These are phyloP conservation scores for Drosophila saltans DNA, from an alignment of 1,140 invertebrate genomes.

Conservation along the genomic window DNA sequence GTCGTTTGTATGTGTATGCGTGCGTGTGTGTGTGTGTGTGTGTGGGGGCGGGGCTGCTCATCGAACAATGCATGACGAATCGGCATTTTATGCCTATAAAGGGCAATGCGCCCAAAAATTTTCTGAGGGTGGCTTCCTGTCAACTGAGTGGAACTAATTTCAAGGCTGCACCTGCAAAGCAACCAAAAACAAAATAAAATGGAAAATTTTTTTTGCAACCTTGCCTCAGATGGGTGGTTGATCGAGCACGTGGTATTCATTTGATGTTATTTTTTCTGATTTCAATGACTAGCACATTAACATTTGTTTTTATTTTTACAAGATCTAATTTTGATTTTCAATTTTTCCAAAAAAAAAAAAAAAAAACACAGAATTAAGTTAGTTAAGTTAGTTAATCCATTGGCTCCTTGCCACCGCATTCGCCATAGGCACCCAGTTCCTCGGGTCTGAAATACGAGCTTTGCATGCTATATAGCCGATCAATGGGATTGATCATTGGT, in stretches of 20 bases:
- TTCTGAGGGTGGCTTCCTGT: constrained; percentile 64
- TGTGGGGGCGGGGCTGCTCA: constrained; percentile 28
- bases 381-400: constrained; percentile 40
- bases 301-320: constrained; percentile 75
- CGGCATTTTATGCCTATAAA: constrained; percentile 78
- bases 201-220: constrained; percentile 33
- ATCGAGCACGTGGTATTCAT: constrained; percentile 40
- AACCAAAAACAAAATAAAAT: constrained; percentile 22
- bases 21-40: background rate
- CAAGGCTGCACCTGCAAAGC: constrained; percentile 77
- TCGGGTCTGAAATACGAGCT: constrained; percentile 87
- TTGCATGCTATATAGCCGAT: constrained; percentile 87
- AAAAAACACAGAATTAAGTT: constrained; percentile 58
- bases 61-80: constrained; percentile 82
- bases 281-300: constrained; percentile 69
- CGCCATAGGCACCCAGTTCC: constrained; percentile 80
- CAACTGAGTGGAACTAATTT: constrained; percentile 79
- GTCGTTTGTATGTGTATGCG: constrained; percentile 22
- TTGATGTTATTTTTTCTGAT: background rate
- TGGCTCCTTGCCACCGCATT: constrained; percentile 72
- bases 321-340: constrained; percentile 81
- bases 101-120: constrained; percentile 47
- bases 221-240: constrained; percentile 50
- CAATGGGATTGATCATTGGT: constrained; percentile 85
- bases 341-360: constrained; percentile 6